Evolutionary conservation across 2,113 vertebrate species (phyloP).

Genomic region (Myodes glareolus): DNA sequence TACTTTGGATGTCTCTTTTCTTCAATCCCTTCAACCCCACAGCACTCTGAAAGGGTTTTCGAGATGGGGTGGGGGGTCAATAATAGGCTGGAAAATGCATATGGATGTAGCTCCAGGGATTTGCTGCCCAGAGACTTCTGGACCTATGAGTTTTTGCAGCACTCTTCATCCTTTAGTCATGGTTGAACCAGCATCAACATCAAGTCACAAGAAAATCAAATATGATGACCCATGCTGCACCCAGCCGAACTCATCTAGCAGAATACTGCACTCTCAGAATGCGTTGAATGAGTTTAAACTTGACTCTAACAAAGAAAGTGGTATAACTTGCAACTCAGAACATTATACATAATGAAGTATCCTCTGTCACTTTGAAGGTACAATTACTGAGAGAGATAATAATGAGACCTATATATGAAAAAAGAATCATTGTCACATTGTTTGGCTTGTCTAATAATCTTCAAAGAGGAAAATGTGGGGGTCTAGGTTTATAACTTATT

Average conservation of each 20-base stretch:
- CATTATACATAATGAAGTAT: slow-evolving; percentile 76
- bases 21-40: slow-evolving; percentile 79
- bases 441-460: slow-evolving; percentile 21
- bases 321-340: slow-evolving; percentile 66
- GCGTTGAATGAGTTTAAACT: slow-evolving; percentile 82
- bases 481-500: slow-evolving; percentile 5
- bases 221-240: slow-evolving; percentile 78
- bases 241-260: slow-evolving; percentile 81
- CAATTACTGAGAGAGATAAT: slow-evolving; percentile 45
- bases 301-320: slow-evolving; percentile 69
- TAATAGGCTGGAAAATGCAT: slow-evolving; percentile 77
- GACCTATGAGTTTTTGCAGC: slow-evolving; percentile 77
- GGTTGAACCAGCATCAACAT: slow-evolving; percentile 84
- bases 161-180: slow-evolving; percentile 85
- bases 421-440: not conserved
- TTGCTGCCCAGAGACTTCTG: slow-evolving; percentile 83
- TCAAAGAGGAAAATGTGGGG: not conserved
- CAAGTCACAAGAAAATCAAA: slow-evolving; percentile 80
- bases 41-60: slow-evolving; percentile 75
- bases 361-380: slow-evolving; percentile 75
- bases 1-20: slow-evolving; percentile 74
- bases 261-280: slow-evolving; percentile 75
- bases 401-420: slow-evolving; percentile 16
- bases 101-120: slow-evolving; percentile 76
- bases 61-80: slow-evolving; percentile 50